A percentile compares a stretch with the other conserved stretches of the same genome.
Conservation (phyloP, 2,888 invertebrate genomes). For the Conops quadrifasciatus region DNA sequence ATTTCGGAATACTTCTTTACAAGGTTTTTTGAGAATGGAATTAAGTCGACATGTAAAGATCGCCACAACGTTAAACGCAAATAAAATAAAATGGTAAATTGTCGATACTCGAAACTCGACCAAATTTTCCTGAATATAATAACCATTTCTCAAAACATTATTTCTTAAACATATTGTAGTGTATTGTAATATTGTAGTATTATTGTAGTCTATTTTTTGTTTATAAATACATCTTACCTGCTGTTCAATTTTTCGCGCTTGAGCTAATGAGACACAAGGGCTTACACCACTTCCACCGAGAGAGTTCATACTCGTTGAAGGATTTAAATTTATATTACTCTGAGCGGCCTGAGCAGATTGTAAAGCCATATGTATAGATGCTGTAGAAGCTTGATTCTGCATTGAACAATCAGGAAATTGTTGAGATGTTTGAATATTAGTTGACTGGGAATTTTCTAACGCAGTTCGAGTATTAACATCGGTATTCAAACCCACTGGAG, state of each 20-base stretch:
- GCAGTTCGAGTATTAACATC: slow-evolving; percentile 79
- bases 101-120: no score
- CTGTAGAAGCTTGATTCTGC: slow-evolving; percentile 69
- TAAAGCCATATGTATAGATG: slow-evolving; percentile 67
- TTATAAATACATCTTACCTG: slow-evolving; percentile 51
- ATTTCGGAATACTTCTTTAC: no score
- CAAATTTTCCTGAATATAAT: no score
- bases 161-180: no score
- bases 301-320: slow-evolving; percentile 54
- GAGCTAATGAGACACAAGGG: slow-evolving; percentile 40
- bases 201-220: no score
- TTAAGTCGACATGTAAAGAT: no score
- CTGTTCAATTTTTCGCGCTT: slow-evolving; percentile 57
- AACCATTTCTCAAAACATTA: no score
- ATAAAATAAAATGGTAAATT: no score
- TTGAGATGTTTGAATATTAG: slow-evolving; percentile 66
- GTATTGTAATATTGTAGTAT: no score
- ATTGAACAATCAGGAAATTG: slow-evolving; percentile 75
- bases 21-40: no score
- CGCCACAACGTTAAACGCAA: no score
- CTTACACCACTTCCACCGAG: slow-evolving; percentile 53
- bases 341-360: slow-evolving; percentile 71
- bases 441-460: slow-evolving; percentile 70
- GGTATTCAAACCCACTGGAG: slow-evolving; percentile 87
- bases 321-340: slow-evolving; percentile 53